Base-by-base conservation (phyloP, 2,797 vertebrate genomes). In the Pteropus rufus region DNA sequence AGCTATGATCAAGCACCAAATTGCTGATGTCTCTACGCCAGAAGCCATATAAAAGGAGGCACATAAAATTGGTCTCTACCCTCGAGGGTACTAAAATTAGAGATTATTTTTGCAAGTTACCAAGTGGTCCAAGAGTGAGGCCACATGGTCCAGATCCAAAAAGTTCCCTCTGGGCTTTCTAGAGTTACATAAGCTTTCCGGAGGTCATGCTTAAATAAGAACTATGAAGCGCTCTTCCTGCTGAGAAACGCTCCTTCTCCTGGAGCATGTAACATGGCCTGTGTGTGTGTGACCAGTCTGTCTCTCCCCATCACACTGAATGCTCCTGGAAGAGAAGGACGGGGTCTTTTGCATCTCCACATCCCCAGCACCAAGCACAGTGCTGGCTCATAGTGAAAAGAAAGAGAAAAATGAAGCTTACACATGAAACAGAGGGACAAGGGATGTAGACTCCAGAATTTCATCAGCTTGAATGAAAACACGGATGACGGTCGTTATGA, bases 31-130 rank as follows among this genome's bases (percentile, higher is more conserved):
- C 64, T 64, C 56, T 52, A 52, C 58, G 56, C 67, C 62, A 91
- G 77, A 94, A 82, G n/a, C 19, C 62, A 4, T 8, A 26, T 12
- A 60, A 91, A 87, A 34, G 60, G 62, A 97, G 19, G n/a, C 60
- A 86, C 19, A 16, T 10, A 11, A 95, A 76, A 41, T 23, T 58
- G 36, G 60, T 80, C 75, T 93, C 75, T 54, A 46, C 29, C 18
- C 52, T 89, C 56, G 86, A 80, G 62, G 36, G 36, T 67, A 29
- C 46, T 49, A 64, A n/a, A 73, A 46, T 82, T 34, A 69, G 83
- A 89, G 64, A 90, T 64, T 60, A 34, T 34, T 93, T 95, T 83
- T 93, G 21, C 29, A 80, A 75, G 54, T 80, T 49, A 67, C 26
- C 31, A 76, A 73, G 44, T n/a, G 9, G 29, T 91, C 44, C 54